A percentile compares a stretch with the other conserved stretches of the same genome.
These are phyloP conservation scores for Bombycilla garrulus DNA, from an alignment of 2,113 vertebrate species.

Conservation along the genomic window DNA sequence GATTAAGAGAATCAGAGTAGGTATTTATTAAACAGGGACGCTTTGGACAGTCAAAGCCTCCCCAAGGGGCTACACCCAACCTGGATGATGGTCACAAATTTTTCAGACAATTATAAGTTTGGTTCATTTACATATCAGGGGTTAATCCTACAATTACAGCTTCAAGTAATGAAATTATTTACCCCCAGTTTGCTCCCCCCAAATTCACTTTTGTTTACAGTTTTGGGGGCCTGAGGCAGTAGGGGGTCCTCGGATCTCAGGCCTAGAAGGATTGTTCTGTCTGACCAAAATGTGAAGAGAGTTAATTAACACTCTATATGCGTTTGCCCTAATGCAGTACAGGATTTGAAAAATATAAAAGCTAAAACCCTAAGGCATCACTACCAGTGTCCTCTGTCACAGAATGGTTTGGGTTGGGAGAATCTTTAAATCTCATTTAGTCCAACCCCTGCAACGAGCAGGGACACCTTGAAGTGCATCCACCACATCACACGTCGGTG, in stretches of 20 bases:
- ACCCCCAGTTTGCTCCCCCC: background rate
- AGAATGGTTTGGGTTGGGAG: background rate
- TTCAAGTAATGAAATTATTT: background rate
- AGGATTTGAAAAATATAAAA: background rate
- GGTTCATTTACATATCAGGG: background rate
- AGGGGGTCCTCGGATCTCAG: background rate
- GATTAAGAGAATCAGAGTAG: background rate
- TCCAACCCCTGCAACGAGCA: background rate
- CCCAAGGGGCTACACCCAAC: background rate
- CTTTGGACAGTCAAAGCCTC: background rate
- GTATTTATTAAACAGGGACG: background rate
- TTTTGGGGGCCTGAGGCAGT: background rate
- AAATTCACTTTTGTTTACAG: background rate
- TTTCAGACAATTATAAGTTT: background rate
- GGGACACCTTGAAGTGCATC: background rate
- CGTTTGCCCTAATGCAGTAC: background rate
- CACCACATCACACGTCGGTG: background rate
- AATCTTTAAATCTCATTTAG: background rate
- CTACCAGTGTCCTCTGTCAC: background rate
- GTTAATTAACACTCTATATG: background rate
- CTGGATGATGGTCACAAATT: accelerated
- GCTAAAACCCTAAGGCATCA: background rate
- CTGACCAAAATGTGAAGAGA: background rate
- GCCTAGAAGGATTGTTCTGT: background rate
- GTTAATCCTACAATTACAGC: background rate